Evolutionary conservation across 1,140 invertebrate species (phyloP).

Genomic region (Plectrocnemia conspersa): DNA sequence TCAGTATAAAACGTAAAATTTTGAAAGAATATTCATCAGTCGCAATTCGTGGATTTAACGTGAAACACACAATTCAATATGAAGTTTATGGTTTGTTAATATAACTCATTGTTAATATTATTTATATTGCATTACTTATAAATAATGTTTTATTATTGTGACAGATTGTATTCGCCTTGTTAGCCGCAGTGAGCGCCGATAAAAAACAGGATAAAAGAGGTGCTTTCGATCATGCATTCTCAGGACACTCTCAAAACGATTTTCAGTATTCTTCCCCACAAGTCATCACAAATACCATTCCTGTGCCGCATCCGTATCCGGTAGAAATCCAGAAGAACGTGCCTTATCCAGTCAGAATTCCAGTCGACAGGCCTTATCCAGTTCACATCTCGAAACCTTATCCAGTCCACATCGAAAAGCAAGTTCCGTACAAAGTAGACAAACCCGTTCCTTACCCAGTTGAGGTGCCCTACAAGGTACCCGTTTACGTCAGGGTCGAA

Average conservation of each 20-base stretch:
- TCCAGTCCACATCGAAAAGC: conserved; percentile 34
- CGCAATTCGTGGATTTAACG: no score
- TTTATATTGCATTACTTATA: neutral
- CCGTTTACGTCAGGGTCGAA: conserved; percentile 25
- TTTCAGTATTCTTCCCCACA: conserved; percentile 27
- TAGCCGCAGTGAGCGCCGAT: conserved; percentile 29
- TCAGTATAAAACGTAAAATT: no score
- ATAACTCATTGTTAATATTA: neutral
- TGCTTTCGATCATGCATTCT: conserved; percentile 39
- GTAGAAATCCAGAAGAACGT: conserved; percentile 33
- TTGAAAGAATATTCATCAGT: no score
- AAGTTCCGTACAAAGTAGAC: conserved; percentile 29
- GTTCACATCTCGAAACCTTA: conserved; percentile 32
- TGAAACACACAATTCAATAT: neutral
- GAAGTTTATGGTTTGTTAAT: neutral
- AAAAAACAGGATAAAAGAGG: conserved; percentile 44
- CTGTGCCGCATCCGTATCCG: conserved; percentile 34
- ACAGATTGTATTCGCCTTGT: conserved; percentile 30
- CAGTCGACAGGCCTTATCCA: conserved; percentile 31
- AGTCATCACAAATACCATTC: conserved; percentile 29
- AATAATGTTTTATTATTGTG: neutral
- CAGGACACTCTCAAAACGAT: conserved; percentile 32
- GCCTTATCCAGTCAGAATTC: conserved; percentile 30
- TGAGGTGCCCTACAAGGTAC: conserved; percentile 32
- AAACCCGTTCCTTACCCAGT: conserved; percentile 34